These are phyloP conservation scores for Discoglossus pictus DNA, from an alignment of 2,797 vertebrate species.

Conservation along the genomic window DNA sequence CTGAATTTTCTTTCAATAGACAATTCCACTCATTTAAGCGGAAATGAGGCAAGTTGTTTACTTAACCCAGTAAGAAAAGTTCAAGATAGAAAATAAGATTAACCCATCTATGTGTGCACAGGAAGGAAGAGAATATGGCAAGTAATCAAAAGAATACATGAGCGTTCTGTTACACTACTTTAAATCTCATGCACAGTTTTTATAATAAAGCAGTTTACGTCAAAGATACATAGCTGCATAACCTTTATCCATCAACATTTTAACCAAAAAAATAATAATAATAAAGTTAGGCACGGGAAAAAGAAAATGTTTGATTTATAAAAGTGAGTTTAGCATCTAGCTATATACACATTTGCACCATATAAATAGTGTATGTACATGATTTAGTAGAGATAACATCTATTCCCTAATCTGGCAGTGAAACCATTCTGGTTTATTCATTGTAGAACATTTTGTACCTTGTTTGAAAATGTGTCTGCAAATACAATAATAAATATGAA, in stretches of 20 bases:
- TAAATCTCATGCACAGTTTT: no score
- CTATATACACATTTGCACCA: conserved; percentile 28
- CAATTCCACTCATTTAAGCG: no score
- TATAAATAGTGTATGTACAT: conserved; percentile 33
- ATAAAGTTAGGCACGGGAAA: conserved; percentile 23
- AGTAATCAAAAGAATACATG: no score
- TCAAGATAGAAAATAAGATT: no score
- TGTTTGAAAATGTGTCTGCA: conserved; percentile 39
- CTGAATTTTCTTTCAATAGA: no score
- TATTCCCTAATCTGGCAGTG: conserved; percentile 31
- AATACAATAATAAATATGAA: conserved; percentile 41
- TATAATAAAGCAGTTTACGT: no score
- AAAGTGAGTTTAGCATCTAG: conserved; percentile 34
- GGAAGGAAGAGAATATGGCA: no score
- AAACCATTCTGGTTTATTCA: conserved; percentile 40
- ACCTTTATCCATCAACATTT: conserved; percentile 29
- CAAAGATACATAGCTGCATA: no score
- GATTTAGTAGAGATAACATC: conserved; percentile 45
- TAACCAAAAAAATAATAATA: conserved; percentile 25
- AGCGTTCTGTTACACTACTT: no score
- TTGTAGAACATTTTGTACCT: conserved; percentile 40
- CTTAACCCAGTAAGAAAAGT: no score
- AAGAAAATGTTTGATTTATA: conserved; percentile 34
- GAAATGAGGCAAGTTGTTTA: no score
- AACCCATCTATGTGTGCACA: no score